Base-by-base conservation (phyloP, 2,113 vertebrate genomes). In the Myiozetetes cayanensis region DNA sequence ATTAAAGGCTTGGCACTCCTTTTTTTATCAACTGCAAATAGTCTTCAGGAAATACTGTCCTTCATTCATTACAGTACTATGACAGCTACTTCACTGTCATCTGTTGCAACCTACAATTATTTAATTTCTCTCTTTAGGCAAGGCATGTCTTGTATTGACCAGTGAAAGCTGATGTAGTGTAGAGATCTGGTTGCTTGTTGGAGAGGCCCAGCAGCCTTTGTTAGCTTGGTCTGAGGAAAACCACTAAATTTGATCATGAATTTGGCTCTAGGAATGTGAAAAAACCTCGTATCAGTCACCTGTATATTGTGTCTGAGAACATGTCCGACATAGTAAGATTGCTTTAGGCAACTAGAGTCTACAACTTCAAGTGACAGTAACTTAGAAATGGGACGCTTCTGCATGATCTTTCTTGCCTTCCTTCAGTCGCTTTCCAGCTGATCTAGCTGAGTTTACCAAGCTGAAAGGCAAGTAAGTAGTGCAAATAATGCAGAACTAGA, bases 381-480 rank as follows among this genome's bases (percentile, higher is more conserved):
- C 14, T 74, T 79, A 3, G 44, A 63, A 62, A 16, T 10, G 10
- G 10, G 33, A 43, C 12, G 59, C 2, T 59, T 90, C 14, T 79
- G 24, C 8, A 1, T 44, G 6, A 31, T 85, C 16, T 44, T 77
- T 44, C 21, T 92, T 93, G 74, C 68, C 47, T 95, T 94, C 21
- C 12, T 96, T 90, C 18, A 24, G 18, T 76, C 1, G 0, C 12
- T 78, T 39, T 72, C 4, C 4, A 53, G 24, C 8, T 50, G 24
- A 16, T 39, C 6, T 58, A 84, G 59, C 31, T 75, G 82, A 63
- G 91, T 80, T 75, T 68, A 18, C 43, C 53, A 85, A 31, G 73
- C 82, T 97, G 95, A 98, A 98, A 97, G 79, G 81, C 92, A 98
- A 97, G 97, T 97, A 97, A 83, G 35, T 33, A 49, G 33, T 68